These are phyloP conservation scores for Acanthiza pusilla DNA, from an alignment of 2,797 vertebrate genomes.

Conservation along the genomic window DNA sequence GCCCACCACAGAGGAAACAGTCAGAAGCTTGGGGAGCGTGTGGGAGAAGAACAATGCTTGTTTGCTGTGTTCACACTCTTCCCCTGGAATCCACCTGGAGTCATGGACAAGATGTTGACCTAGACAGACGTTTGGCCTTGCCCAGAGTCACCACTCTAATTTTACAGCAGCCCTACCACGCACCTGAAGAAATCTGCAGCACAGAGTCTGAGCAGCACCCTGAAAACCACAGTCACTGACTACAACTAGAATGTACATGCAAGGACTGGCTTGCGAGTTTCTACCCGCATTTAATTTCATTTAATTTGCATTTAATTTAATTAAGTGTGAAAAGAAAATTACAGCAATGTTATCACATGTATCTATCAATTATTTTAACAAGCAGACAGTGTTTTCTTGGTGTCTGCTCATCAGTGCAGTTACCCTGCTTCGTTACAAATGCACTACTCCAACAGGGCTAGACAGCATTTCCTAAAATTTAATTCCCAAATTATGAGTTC, in stretches of 20 bases:
- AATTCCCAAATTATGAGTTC: neutral
- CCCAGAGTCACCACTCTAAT: accelerated
- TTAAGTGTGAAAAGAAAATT: neutral
- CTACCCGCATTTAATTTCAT: neutral
- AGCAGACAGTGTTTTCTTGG: neutral
- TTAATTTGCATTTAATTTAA: neutral
- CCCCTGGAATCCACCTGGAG: neutral
- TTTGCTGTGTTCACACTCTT: neutral
- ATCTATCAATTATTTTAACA: neutral
- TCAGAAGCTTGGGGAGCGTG: neutral
- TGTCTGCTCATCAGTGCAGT: neutral
- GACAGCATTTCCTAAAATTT: neutral
- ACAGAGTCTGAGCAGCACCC: neutral
- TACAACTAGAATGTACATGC: neutral
- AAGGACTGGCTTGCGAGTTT: neutral
- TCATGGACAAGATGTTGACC: accelerated
- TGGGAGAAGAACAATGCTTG: neutral
- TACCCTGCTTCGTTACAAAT: neutral
- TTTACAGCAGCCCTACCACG: neutral
- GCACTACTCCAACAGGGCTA: neutral
- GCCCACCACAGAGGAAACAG: neutral
- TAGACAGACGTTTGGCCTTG: neutral
- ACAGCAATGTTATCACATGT: neutral
- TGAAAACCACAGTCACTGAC: neutral
- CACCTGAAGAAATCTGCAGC: neutral